A percentile compares a stretch with the other conserved stretches of the same genome.
Conservation (phyloP, 2,888 invertebrate genomes). For the Calameuta pallipes region DNA sequence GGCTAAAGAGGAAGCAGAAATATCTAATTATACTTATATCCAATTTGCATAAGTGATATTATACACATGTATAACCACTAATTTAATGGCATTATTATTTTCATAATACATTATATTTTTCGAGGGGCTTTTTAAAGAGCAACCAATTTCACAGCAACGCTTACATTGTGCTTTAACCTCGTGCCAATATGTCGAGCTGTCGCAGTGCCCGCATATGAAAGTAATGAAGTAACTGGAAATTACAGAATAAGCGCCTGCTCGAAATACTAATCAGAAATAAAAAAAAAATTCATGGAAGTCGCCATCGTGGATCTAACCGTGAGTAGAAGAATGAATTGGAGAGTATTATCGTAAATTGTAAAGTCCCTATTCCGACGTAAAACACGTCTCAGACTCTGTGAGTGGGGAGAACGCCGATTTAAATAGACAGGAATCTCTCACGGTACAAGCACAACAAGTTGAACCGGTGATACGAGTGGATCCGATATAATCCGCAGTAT, state of each 20-base stretch:
- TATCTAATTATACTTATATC: too few relatives aligned
- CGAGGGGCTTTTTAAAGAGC: too few relatives aligned
- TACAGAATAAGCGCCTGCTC: background rate
- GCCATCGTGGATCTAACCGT: background rate
- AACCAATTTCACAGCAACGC: too few relatives aligned
- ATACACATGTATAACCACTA: too few relatives aligned
- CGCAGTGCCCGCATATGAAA: background rate
- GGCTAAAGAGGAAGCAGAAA: too few relatives aligned
- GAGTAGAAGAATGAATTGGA: background rate
- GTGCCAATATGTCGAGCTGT: too few relatives aligned
- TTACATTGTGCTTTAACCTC: too few relatives aligned
- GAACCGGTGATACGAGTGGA: slow-evolving; percentile 20
- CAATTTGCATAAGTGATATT: too few relatives aligned
- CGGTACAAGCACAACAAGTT: slow-evolving; percentile 21
- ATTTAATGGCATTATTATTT: too few relatives aligned
- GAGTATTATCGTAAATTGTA: background rate
- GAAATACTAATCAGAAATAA: background rate
- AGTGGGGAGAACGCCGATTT: slow-evolving; percentile 37
- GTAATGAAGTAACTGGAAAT: background rate
- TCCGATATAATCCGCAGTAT: background rate
- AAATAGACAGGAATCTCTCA: slow-evolving; percentile 30
- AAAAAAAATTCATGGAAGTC: background rate
- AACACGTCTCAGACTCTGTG: slow-evolving; percentile 12
- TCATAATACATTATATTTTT: too few relatives aligned
- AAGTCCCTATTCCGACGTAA: background rate